Base-by-base conservation (phyloP, 92 coral and sea anemone genomes). In the Palythoa caribaeorum region DNA sequence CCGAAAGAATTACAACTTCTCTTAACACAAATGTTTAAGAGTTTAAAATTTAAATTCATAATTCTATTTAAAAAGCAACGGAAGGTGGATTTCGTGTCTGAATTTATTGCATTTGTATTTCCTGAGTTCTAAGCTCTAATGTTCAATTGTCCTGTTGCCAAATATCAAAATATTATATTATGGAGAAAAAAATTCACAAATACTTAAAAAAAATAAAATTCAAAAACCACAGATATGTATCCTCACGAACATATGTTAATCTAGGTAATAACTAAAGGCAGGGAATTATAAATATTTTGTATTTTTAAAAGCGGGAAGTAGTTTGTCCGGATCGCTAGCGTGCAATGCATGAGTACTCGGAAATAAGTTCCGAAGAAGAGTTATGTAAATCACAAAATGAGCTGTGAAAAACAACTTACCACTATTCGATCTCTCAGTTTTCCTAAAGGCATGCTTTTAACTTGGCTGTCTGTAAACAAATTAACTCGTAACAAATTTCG, bases 401-500 rank as follows among this genome's bases (percentile, higher is more conserved):
- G 20, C 15, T 54, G 39, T 6, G 9, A 20, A 39, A 57, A 68
- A 59, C 51, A 28, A 87, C 96, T 76, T 81, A 94, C 96, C 96
- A 88, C 87, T 12, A 94, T 40, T 3, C 94, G 95, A 88, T 92
- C 77, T 88, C 83, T 87, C 17, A 94, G 90, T 51, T 87, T 66
- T 69, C 94, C 90, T 63, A 84, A 73, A 50, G 96, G 89, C 96
- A 94, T 94, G 69, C 14, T 90, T 72, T 15, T 38, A 38, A 59
- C 53, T 76, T 78, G 87, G 68, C 54, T 10, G 21, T 35, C 36
- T 35, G 85, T 40, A 68, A 50, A 48, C 52, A 52, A 21, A 12
- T 38, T 13, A 44, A 38, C 39, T 78, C 19, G 52, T 11, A 37
- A 69, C 15, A 71, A 68, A 63, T 71, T 53, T 76, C 60, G 48